Evolutionary conservation across 2,888 invertebrate genomes (phyloP), one percentile per base, ranked within the genome.

Genomic region (Hypena proboscidalis): DNA sequence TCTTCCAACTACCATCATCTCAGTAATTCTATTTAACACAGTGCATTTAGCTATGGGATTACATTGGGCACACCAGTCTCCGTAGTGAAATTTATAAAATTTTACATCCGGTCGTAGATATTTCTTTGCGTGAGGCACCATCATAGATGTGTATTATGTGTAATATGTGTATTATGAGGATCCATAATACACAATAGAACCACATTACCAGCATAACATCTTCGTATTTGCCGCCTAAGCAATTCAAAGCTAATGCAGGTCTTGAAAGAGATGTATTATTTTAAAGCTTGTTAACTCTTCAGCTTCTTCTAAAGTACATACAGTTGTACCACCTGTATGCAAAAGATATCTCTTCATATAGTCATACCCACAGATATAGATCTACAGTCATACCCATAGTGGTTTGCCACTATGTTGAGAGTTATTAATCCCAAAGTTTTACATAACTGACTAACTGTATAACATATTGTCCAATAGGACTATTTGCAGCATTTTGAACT

Each of bases 401-500:
- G 93, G 74, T 95, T 93, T 35, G 99, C 92, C 0, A 99, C 94
- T 53, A 99, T 93, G 75, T 97, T 99, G 0, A 99, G 92, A 0
- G 96, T 95, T 38, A 94, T 94, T n/a, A 97, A 84, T 15, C 93
- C 94, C 94, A 94, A 95, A 20, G 93, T 91, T 67, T 93, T 93
- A 67, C 96, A 97, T 7, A 99, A 84, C n/a, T n/a, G n/a, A n/a
- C n/a, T n/a, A n/a, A n/a, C 83, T 99, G 99, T 75, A 99, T 98
- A 0, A 98, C 97, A 53, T 95, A 94, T 78, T 98, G 97, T 0
- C 99, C 99, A 49, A 97, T 97, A 1, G 97, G 96, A 64, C 98
- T 98, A 78, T 99, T 99, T 0, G 97, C 98, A 29, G 98, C 99
- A 86, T 99, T 99, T 89, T 99, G 99, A 64, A 99, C 95, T 0